Conservation (phyloP, 2,797 vertebrate species). For the Zalophus californianus region DNA sequence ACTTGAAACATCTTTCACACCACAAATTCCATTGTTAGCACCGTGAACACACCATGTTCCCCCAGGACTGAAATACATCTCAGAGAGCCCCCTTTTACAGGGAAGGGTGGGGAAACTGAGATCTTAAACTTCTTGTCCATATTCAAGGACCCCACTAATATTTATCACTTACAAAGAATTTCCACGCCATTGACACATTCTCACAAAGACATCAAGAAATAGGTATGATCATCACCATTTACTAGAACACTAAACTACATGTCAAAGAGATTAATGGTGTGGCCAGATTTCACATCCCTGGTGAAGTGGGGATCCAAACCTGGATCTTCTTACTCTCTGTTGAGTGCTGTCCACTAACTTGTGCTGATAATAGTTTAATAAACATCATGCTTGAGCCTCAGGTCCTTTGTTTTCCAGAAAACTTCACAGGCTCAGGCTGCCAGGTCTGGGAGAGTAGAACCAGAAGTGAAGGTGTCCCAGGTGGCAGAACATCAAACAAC, state of each 20-base stretch:
- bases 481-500: background rate
- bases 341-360: background rate
- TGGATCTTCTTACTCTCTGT: background rate
- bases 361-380: background rate
- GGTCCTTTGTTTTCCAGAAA: background rate
- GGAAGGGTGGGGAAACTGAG: background rate
- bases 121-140: background rate
- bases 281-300: background rate
- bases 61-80: background rate
- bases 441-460: background rate
- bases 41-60: rapidly evolving
- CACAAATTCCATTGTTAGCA: background rate
- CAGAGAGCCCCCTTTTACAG: background rate
- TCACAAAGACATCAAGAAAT: background rate
- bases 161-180: background rate
- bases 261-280: background rate
- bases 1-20: background rate
- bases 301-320: background rate
- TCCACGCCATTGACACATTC: background rate
- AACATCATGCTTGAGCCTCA: background rate
- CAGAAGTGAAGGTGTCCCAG: background rate
- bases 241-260: background rate
- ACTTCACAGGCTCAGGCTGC: background rate
- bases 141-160: background rate
- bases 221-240: background rate